Conservation (phyloP, 2,113 vertebrate species). For the Benitochromis conjunctus region DNA sequence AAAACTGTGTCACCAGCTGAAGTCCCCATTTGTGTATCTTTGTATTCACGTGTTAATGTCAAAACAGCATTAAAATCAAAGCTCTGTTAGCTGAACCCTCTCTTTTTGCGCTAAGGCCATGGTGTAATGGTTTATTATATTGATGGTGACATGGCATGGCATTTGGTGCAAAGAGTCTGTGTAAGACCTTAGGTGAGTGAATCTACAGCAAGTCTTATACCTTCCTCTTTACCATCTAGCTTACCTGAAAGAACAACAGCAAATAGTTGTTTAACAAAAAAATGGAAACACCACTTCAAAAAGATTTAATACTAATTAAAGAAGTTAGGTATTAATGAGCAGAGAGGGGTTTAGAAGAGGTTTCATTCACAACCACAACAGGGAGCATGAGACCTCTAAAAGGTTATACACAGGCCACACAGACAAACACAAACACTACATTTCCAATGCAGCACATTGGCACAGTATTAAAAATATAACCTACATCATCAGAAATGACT, state of each 20-base stretch:
- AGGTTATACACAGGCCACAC: neutral
- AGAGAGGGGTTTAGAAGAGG: neutral
- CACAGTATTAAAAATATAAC: neutral
- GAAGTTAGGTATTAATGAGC: neutral
- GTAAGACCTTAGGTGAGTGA: neutral
- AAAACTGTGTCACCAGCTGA: neutral
- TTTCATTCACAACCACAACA: neutral
- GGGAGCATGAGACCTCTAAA: neutral
- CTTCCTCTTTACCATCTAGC: neutral
- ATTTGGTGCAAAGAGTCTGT: neutral
- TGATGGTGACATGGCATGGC: neutral
- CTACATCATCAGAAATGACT: neutral
- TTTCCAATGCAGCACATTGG: neutral
- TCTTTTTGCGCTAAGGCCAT: neutral
- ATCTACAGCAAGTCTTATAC: neutral
- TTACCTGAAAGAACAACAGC: neutral
- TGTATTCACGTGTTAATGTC: neutral
- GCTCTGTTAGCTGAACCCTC: slow-evolving; percentile 3
- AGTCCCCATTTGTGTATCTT: neutral
- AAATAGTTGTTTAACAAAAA: neutral
- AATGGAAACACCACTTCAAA: slow-evolving; percentile 14
- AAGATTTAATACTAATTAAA: neutral
- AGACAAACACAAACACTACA: neutral
- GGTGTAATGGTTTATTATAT: neutral
- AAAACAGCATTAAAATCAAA: neutral